Evolutionary conservation across 1,140 invertebrate genomes (phyloP).

Genomic region (Lanistes nyassanus): DNA sequence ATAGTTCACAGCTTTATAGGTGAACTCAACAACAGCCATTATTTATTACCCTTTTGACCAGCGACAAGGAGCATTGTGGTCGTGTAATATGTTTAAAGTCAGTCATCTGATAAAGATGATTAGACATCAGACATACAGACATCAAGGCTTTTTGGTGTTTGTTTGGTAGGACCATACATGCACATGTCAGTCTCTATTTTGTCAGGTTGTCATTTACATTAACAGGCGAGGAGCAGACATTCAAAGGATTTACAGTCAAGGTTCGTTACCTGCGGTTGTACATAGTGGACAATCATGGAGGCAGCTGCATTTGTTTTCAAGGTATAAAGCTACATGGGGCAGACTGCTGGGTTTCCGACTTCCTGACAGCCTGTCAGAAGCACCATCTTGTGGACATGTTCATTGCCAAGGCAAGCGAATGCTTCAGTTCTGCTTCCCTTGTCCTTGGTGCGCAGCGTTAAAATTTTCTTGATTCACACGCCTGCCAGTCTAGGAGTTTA

Average conservation of each 20-base stretch:
- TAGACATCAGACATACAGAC: neutral
- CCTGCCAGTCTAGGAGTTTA: no score
- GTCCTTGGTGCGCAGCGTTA: no score
- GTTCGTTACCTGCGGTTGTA: constrained; percentile 47
- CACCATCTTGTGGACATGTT: neutral
- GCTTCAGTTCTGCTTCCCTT: neutral
- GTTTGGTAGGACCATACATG: neutral
- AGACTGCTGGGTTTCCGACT: constrained; percentile 39
- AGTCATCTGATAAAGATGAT: no score
- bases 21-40: no score
- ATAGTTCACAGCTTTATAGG: no score
- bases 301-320: constrained; percentile 52
- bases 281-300: constrained; percentile 51
- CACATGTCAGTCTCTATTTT: neutral
- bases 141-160: neutral
- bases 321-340: constrained; percentile 52
- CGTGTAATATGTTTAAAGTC: no score
- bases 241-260: constrained; percentile 44
- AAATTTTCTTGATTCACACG: no score
- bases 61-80: no score
- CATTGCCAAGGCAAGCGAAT: neutral
- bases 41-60: no score
- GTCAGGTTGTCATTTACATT: neutral
- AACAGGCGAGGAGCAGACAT: constrained; percentile 50
- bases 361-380: constrained; percentile 25